Evolutionary conservation across 2,888 invertebrate species (phyloP), one percentile per base, ranked within the genome.

Genomic region (Hypena proboscidalis): DNA sequence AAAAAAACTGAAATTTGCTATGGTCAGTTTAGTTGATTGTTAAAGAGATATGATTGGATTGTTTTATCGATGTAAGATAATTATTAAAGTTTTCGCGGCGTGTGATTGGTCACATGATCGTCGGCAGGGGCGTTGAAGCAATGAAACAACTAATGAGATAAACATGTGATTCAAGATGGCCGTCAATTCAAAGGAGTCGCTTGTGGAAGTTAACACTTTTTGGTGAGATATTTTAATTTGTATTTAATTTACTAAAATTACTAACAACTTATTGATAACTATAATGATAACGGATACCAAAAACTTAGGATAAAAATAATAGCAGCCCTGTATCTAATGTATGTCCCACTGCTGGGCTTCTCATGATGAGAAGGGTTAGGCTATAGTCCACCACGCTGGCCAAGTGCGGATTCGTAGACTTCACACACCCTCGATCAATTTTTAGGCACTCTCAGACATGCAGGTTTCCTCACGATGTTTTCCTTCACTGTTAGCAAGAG

Each of bases 151-250:
- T 73, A 73, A 74, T 67, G 70, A 79, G 74, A 80, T 78, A 74
- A 79, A 79, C 87, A 89, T 82, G 90, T 90, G 90, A 90, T 82
- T 60, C 82, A 90, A 90, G 71, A 90, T 90, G 90, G 90, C 88
- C 76, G 69, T 57, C 63, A 66, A 77, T 80, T 79, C 75, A 76
- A 73, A 62, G 57, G 72, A 68, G 76, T 60, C 38, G 53, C 51
- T n/a, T 46, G 55, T 58, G 73, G 71, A 75, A 70, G 33, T 38
- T 49, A 45, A 40, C 51, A 52, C 36, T 29, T 47, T 17, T 31
- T 43, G 88, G 89, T 88, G 77, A 86, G 87, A 78, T 10, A 23
- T 11, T 37, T 17, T 42, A 1, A 32, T 30, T 3, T 3, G 17
- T 23, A 36, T 58, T 65, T 67, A 43, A 51, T 32, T 52, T 53